Conservation (phyloP, 2,113 vertebrate genomes). For the Tragulus kanchil region DNA sequence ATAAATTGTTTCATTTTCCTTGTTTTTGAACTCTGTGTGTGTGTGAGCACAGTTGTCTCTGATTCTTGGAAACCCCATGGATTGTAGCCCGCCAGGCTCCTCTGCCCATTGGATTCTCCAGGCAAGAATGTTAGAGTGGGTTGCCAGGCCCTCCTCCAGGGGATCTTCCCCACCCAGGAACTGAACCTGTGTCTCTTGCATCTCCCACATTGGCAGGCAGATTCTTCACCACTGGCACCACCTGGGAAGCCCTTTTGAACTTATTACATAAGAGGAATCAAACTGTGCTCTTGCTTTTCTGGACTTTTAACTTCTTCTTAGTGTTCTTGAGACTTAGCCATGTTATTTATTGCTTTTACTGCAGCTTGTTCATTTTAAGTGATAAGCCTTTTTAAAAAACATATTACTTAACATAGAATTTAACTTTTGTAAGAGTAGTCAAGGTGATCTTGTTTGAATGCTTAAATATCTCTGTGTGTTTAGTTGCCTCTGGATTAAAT, state of each 20-base stretch:
- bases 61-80: too few relatives aligned
- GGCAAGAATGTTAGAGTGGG: too few relatives aligned
- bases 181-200: too few relatives aligned
- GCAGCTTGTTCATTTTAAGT: not conserved
- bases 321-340: not conserved
- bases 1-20: not conserved
- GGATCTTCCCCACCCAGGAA: too few relatives aligned
- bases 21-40: not conserved
- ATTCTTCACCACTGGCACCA: too few relatives aligned
- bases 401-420: not conserved
- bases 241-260: too few relatives aligned
- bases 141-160: too few relatives aligned
- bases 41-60: too few relatives aligned
- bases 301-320: not conserved
- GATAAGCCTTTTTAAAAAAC: not conserved
- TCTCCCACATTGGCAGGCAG: too few relatives aligned
- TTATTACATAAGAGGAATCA: not conserved
- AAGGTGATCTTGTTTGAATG: not conserved
- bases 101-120: too few relatives aligned
- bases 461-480: constrained; percentile 36
- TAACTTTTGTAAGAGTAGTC: not conserved
- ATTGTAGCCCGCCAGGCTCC: too few relatives aligned
- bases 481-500: not conserved
- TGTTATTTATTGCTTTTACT: not conserved
- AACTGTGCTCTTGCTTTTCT: not conserved